Base-by-base conservation (phyloP, 2,113 vertebrate genomes). In the Salvator merianae region DNA sequence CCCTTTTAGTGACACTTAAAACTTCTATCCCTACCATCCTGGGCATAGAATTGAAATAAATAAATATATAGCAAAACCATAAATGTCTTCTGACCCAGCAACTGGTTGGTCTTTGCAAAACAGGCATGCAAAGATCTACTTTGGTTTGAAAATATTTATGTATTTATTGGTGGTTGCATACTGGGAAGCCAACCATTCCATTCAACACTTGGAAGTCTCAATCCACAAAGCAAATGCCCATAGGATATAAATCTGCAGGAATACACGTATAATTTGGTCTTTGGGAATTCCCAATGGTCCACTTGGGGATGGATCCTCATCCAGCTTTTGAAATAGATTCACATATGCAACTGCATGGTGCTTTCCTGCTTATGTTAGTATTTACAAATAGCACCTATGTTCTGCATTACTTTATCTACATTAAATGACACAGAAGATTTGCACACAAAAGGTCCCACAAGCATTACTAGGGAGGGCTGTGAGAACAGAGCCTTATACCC, bases 1-100 rank as follows among this genome's bases (percentile, higher is more conserved):
- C 87, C 82, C 79, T 92, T 93, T 94, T 84, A 91, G 68, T 83
- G 74, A 65, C 83, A 83, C 16, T 74, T 69, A 75, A 91, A 93
- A 76, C 20, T 40, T 1, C 84, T 77, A 9, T 59, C 14, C 26
- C 68, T 9, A 38, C 71, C 86, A 62, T 72, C 26, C 30, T 76
- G 28, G 24, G 9, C 20, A 81, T 72, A 20, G 28, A 55, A 32
- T 55, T 69, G 18, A 55, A 70, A 50, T 30, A 43, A 2, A 14
- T 5, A 32, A 9, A n/a, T 30, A 36, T 53, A 28, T 18, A n/a
- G 50, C 53, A 63, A 30, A 55, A 65, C 24, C 36, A 75, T 24
- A 32, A 47, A 7, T 24, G 59, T 75, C 5, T 12, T 24, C 59
- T 34, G 32, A 26, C 50, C 28, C 55, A 83, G 30, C 30, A 32